These are phyloP conservation scores for Pollicipes pollicipes DNA, from an alignment of 1,140 invertebrate species.

Conservation along the genomic window DNA sequence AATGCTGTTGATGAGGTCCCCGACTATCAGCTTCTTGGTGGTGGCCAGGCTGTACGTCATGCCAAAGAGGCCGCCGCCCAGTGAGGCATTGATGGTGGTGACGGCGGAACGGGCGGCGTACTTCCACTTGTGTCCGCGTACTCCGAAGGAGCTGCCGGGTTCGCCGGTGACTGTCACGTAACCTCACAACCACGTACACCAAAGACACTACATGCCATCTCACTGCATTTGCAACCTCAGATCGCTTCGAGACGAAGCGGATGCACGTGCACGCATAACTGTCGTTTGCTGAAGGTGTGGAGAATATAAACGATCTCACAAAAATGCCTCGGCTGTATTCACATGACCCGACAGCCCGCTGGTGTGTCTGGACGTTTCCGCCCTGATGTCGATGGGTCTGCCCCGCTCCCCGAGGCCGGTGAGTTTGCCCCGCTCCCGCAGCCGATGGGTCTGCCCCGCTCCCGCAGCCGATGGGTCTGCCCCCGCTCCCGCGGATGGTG, in stretches of 20 bases:
- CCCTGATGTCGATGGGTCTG: too few relatives aligned
- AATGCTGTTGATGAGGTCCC: slow-evolving; percentile 74
- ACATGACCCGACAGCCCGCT: too few relatives aligned
- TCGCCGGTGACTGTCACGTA: too few relatives aligned
- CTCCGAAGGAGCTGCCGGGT: slow-evolving; percentile 37
- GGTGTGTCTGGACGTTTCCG: too few relatives aligned
- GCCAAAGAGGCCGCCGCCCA: slow-evolving; percentile 65
- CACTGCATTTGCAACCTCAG: not conserved
- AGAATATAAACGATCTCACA: too few relatives aligned
- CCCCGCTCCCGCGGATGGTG: too few relatives aligned
- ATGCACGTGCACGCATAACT: not conserved
- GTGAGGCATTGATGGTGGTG: slow-evolving; percentile 70
- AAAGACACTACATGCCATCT: slow-evolving; percentile 2
- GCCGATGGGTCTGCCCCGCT: too few relatives aligned
- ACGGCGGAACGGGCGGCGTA: slow-evolving; percentile 75
- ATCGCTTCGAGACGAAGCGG: not conserved
- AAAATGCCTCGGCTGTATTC: too few relatives aligned
- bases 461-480: too few relatives aligned
- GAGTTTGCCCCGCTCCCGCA: too few relatives aligned
- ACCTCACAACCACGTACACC: slow-evolving; percentile 4
- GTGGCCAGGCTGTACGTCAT: slow-evolving; percentile 44
- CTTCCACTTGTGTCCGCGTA: slow-evolving; percentile 56
- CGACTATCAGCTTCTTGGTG: slow-evolving; percentile 54
- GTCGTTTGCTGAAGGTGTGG: slow-evolving; percentile 8
- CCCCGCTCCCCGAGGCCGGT: too few relatives aligned